Conservation (phyloP, 23 tunicate genomes). For the Botrylloides violaceus region DNA sequence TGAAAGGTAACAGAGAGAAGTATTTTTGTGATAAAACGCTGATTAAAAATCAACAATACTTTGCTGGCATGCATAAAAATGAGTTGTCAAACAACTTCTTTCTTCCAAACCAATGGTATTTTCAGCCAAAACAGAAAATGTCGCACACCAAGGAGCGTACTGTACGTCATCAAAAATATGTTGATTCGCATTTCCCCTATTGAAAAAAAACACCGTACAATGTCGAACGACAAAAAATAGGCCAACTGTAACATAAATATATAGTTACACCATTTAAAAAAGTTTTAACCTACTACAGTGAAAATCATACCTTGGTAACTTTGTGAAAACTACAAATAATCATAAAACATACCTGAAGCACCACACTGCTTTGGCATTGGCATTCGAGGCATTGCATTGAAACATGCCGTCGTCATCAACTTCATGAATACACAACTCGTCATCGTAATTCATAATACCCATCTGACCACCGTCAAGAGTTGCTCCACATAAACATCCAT, state of each 20-base stretch:
- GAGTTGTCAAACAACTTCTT: constrained; percentile 47
- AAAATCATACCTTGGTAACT: too few species aligned
- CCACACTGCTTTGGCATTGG: constrained; percentile 30
- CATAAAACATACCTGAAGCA: constrained; percentile 61
- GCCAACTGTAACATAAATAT: too few species aligned
- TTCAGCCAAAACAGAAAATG: constrained; percentile 41
- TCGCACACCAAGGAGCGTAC: constrained; percentile 74
- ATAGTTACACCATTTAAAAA: too few species aligned
- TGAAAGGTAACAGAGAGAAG: too few species aligned
- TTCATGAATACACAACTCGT: constrained; percentile 24
- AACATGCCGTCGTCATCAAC: constrained; percentile 22
- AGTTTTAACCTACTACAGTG: too few species aligned
- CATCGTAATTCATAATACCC: constrained; percentile 29
- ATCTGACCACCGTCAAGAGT: constrained; percentile 10
- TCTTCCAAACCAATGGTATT: constrained; percentile 47
- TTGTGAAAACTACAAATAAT: too few species aligned
- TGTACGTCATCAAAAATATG: constrained; percentile 23
- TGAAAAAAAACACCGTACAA: too few species aligned
- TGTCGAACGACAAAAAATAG: too few species aligned
- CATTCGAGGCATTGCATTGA: constrained; percentile 15
- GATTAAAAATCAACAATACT: constrained; percentile 24
- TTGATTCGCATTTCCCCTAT: constrained; percentile 11
- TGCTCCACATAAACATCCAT: constrained; percentile 69
- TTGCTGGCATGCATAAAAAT: constrained; percentile 64
- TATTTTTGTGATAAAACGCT: neutral